Evolutionary conservation across 2,113 vertebrate genomes (phyloP).

Genomic region (Epinephelus cyanopodus): DNA sequence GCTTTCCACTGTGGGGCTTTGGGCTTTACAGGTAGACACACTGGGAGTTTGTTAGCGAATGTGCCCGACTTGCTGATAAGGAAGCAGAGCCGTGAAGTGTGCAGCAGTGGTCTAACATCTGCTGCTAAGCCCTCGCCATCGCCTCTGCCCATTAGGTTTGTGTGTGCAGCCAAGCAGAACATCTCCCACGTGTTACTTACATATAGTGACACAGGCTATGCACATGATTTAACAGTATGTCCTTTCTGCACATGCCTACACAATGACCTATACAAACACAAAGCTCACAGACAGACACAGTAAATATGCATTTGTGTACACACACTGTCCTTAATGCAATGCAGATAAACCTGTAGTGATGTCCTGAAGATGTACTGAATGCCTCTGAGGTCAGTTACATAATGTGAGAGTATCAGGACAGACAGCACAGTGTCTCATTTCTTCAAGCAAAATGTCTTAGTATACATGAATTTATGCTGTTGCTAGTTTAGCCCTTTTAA

Average conservation of each 20-base stretch:
- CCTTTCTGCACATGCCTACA: constrained; percentile 1
- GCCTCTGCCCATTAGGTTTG: constrained; percentile 16
- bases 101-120: constrained; percentile 18
- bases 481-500: neutral
- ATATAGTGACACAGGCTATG: constrained; percentile 1
- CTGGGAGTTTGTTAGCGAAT: neutral
- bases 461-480: neutral
- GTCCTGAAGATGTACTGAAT: constrained; percentile 10
- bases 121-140: constrained; percentile 11
- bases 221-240: neutral
- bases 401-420: constrained; percentile 13
- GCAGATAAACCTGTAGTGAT: constrained; percentile 30
- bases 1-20: neutral
- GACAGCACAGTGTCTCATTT: constrained; percentile 1
- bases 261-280: neutral
- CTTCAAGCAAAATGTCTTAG: neutral
- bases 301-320: neutral
- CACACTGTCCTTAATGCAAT: constrained; percentile 12
- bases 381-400: constrained; percentile 37
- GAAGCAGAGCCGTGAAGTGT: constrained; percentile 10
- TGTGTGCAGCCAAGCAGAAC: constrained; percentile 23
- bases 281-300: neutral
- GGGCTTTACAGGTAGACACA: constrained; percentile 9
- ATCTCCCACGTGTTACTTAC: constrained; percentile 28
- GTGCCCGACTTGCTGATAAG: neutral